Evolutionary conservation across 2,888 invertebrate genomes (phyloP).

Genomic region (Azorinus chamasolen): DNA sequence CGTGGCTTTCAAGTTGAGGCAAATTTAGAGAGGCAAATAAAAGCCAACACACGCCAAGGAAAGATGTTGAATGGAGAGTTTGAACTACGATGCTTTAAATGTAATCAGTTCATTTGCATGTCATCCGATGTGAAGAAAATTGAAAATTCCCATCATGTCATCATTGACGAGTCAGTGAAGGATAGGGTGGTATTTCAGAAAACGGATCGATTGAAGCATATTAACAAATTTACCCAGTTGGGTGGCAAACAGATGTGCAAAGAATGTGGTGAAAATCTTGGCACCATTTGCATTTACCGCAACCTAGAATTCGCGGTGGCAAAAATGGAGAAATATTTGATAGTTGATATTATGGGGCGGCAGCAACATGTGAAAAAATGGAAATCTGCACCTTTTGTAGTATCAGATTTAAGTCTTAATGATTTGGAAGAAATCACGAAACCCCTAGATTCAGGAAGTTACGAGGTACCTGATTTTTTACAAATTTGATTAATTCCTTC

Average conservation of each 20-base stretch:
- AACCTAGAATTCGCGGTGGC: slow-evolving; percentile 70
- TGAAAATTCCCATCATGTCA: slow-evolving; percentile 76
- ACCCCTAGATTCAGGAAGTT: neutral
- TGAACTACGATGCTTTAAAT: slow-evolving; percentile 78
- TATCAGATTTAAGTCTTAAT: slow-evolving; percentile 50
- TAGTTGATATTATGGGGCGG: slow-evolving; percentile 65
- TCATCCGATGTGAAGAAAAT: slow-evolving; percentile 76
- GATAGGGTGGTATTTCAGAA: slow-evolving; percentile 45
- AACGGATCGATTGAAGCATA: slow-evolving; percentile 29
- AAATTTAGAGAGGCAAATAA: slow-evolving; percentile 67
- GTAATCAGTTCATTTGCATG: slow-evolving; percentile 75
- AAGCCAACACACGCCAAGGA: slow-evolving; percentile 38
- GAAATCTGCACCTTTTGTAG: slow-evolving; percentile 69
- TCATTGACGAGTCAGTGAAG: slow-evolving; percentile 67
- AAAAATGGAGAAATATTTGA: slow-evolving; percentile 68
- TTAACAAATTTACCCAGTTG: slow-evolving; percentile 54
- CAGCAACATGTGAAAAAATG: slow-evolving; percentile 68
- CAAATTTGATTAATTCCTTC: no score
- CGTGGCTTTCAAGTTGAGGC: slow-evolving; percentile 66
- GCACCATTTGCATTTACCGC: slow-evolving; percentile 64
- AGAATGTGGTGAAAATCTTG: slow-evolving; percentile 70
- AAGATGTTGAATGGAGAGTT: slow-evolving; percentile 65
- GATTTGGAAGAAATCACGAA: slow-evolving; percentile 55
- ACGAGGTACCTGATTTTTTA: no score
- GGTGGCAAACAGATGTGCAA: slow-evolving; percentile 69